Conservation (phyloP, 2,797 vertebrate genomes). For the Catharus ustulatus region DNA sequence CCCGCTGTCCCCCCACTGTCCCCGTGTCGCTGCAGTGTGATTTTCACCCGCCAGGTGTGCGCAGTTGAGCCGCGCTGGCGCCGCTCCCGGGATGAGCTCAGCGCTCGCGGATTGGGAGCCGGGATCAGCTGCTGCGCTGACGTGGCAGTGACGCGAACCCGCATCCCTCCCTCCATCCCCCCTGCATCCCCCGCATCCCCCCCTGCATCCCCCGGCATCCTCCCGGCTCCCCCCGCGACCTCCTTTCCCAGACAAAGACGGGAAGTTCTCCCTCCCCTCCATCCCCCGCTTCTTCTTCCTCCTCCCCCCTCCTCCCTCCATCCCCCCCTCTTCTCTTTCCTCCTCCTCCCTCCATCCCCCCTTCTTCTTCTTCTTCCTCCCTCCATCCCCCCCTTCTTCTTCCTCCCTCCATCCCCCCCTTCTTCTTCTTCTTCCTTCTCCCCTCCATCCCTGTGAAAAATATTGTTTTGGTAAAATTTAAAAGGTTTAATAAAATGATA, state of each 20-base stretch:
- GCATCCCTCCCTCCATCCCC: neutral
- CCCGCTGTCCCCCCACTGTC: accelerated
- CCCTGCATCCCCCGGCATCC: neutral
- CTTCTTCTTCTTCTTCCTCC: too few species aligned
- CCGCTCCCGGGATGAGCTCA: conserved; percentile 73
- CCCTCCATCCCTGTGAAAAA: too few species aligned
- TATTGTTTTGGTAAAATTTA: too few species aligned
- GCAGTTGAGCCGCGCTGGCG: conserved; percentile 89
- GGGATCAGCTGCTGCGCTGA: conserved; percentile 72
- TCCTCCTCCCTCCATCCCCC: too few species aligned
- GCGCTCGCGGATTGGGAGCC: conserved; percentile 73
- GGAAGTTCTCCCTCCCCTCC: conserved; percentile 33
- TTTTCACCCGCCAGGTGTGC: conserved; percentile 81
- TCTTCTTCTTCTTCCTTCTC: too few species aligned
- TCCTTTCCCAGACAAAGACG: conserved; percentile 76
- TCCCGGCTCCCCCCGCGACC: conserved; percentile 43
- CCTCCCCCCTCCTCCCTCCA: neutral
- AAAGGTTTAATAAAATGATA: too few species aligned
- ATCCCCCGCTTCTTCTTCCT: neutral
- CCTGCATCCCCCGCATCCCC: neutral
- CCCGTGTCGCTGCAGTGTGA: conserved; percentile 31
- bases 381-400: too few species aligned
- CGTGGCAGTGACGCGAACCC: neutral
- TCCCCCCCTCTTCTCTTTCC: neutral
- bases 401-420: too few species aligned